A percentile compares a stretch with the other conserved stretches of the same genome.
These are phyloP conservation scores for Ceuthmochares aereus DNA, from an alignment of 2,113 vertebrate species.

Conservation along the genomic window DNA sequence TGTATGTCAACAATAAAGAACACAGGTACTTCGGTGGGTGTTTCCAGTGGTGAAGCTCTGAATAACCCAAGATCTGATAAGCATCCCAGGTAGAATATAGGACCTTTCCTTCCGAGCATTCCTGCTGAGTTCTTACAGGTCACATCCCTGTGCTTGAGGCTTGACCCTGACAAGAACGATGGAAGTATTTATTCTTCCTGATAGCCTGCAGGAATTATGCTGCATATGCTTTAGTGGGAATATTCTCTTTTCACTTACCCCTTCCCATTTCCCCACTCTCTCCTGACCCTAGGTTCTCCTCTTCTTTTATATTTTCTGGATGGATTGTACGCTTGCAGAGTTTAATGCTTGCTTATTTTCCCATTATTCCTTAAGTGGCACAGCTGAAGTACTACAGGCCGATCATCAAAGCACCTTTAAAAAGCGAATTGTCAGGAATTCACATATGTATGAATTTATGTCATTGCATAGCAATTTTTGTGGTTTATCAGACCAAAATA, in stretches of 20 bases:
- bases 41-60: neutral
- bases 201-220: neutral
- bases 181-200: neutral
- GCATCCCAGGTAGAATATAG: neutral
- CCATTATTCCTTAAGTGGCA: fast-evolving
- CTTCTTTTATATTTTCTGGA: neutral
- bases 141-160: neutral
- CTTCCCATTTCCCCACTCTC: neutral
- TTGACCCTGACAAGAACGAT: neutral
- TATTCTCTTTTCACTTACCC: neutral
- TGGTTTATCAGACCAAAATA: constrained; percentile 16
- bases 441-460: neutral
- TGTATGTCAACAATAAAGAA: neutral
- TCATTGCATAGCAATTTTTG: neutral
- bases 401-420: neutral
- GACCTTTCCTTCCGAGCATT: neutral
- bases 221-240: neutral
- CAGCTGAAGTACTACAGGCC: neutral
- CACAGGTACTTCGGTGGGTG: neutral
- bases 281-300: neutral
- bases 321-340: neutral
- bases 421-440: neutral
- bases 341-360: neutral
- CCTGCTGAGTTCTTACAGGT: neutral
- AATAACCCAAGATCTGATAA: neutral